Evolutionary conservation across 2,797 vertebrate genomes (phyloP), one percentile per base, ranked within the genome.

Genomic region (Tachyglossus aculeatus): DNA sequence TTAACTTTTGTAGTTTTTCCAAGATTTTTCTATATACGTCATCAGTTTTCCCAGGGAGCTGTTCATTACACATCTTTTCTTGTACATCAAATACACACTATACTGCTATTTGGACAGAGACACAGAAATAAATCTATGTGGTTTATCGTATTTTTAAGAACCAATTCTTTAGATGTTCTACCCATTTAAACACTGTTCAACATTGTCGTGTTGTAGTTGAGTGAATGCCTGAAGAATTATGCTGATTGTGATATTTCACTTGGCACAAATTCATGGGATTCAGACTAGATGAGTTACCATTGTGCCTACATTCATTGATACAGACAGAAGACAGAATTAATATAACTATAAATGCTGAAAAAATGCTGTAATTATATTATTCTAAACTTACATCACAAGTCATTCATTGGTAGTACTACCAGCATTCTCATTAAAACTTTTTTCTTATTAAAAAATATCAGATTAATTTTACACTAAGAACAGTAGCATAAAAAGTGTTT

Each of bases 311-410:
- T 55, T 19, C 15, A 12, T 8, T 4, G 22, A 66, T 25, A 19
- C 39, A 29, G 44, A 66, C 31, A 53, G 48, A 82, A 60, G 29
- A 47, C 16, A 40, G 66, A 56, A 80, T 84, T 80, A 72, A 58
- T 58, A 9, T 9, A 41, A 34, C 36, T 76, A 75, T 83, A 80
- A 67, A 78, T 37, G 61, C 83, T 51, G 60, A 77, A 39, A 51
- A 67, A 25, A 44, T 16, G 21, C 9, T 27, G n/a, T 22, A 38
- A 34, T 10, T 52, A 22, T 55, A 24, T 34, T 64, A 64, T 74
- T 68, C 45, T 48, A 43, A 77, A 82, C 50, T 59, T 68, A 50
- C 29, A 31, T 54, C 29, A 36, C 57, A 40, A 65, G 33, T 38
- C 31, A 65, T 38, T 41, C n/a, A n/a, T 32, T 14, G 25, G 14